phyloP scores from a whole-genome alignment of 2,113 vertebrate genomes.

The Antechinus flavipes region DNA sequence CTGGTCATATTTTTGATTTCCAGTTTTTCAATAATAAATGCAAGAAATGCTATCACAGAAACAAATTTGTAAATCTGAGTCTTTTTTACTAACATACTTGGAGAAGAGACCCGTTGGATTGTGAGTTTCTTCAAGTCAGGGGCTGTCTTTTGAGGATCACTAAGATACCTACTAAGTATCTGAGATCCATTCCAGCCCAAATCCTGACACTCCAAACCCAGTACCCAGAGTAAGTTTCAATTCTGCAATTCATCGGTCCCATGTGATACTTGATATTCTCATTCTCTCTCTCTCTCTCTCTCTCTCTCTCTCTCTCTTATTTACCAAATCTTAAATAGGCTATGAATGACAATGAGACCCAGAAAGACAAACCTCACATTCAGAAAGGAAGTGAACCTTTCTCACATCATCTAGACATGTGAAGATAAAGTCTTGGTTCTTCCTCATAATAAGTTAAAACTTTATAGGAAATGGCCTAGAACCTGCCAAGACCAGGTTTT shows the following conservation, averaged over 20 bases:
- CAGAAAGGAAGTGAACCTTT: not conserved
- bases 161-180: not conserved
- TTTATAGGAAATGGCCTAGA: not conserved
- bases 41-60: not conserved
- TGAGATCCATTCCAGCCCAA: not conserved
- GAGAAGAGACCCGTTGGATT: not conserved
- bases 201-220: not conserved
- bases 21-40: not conserved
- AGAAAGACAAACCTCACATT: not conserved
- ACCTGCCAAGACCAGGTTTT: not conserved
- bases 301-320: not conserved
- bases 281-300: too few species aligned
- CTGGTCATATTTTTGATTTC: not conserved
- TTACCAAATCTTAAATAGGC: not conserved
- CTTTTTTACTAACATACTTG: not conserved
- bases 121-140: not conserved
- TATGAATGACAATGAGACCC: not conserved
- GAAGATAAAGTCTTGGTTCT: not conserved
- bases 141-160: not conserved
- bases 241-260: too few species aligned
- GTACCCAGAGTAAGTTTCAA: too few species aligned
- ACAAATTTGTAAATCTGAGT: not conserved
- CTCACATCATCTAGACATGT: not conserved
- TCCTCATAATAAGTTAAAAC: not conserved
- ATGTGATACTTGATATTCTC: too few species aligned